Evolutionary conservation across 92 coral and sea anemone genomes (phyloP), one percentile per base, ranked within the genome.

Genomic region (Actinostola sp.): DNA sequence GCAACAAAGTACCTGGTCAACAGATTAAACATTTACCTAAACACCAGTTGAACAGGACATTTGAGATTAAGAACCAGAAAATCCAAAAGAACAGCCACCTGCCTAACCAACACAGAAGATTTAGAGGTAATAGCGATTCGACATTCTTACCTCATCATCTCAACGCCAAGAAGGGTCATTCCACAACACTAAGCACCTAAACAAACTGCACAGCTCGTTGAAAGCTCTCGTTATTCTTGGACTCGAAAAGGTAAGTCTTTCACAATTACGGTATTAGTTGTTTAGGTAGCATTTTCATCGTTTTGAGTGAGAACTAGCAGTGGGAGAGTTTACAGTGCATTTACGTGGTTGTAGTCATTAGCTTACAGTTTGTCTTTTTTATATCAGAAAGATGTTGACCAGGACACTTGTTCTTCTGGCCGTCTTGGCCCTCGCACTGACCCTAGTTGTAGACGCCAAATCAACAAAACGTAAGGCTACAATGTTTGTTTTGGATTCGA

Each of bases 401-500:
- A 63, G 61, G 57, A 75, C 73, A 12, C 72, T 75, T 24, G 73
- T 71, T 39, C 44, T 70, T 35, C 39, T 86, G 11, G 70, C 79
- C 66, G 82, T 69, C 30, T 58, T 75, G 33, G 83, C 78, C 16
- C 75, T 74, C 26, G 52, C 80, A 39, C 53, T 83, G 45, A 73
- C 83, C 62, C 51, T 77, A 27, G 35, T 74, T 23, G 75, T 80
- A 30, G 86, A 86, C 45, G 90, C 90, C 20, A 86, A 81, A 38
- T 86, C 90, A 11, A 86, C 90, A 31, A 86, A 80, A 86, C 86
- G 90, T 86, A 70, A 63, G 77, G 21, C 15, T 12, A 16, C 29
- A 19, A 2, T 66, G 3, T n/a, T 60, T 43, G 34, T 53, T 8
- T 63, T 35, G 63, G 52, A 4, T 31, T 33, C 31, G 27, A 0